Conservation (phyloP, 2,888 invertebrate genomes). For the Marronus borbonicus region DNA sequence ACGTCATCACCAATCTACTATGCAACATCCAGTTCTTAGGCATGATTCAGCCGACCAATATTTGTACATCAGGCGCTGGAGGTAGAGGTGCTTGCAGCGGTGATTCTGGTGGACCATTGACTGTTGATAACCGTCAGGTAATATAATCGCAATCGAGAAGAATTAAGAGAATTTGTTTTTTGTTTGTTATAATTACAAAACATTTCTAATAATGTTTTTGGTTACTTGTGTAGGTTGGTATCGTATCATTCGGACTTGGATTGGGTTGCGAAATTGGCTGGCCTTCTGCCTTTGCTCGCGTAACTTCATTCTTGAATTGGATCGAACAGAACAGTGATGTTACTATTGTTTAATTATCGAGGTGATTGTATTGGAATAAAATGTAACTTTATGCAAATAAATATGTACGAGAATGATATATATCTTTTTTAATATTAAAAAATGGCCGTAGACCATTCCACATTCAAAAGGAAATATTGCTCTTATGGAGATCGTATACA, state of each 20-base stretch:
- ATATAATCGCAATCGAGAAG: neutral
- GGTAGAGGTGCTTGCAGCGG: conserved; percentile 72
- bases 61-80: conserved; percentile 70
- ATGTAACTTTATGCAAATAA: neutral
- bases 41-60: conserved; percentile 67
- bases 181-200: neutral
- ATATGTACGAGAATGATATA: neutral
- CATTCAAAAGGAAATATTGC: no score
- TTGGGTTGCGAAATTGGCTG: conserved; percentile 68
- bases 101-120: conserved; percentile 68
- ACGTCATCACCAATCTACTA: conserved; percentile 42
- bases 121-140: conserved; percentile 1
- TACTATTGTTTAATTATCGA: conserved; percentile 4
- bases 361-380: neutral
- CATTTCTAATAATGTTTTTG: neutral
- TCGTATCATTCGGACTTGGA: conserved; percentile 64
- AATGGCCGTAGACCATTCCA: no score
- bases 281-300: conserved; percentile 68
- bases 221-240: conserved; percentile 56
- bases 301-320: conserved; percentile 65
- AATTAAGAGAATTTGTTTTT: neutral
- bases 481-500: no score
- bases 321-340: conserved; percentile 58
- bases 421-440: no score
- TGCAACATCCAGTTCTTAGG: conserved; percentile 70